These are phyloP conservation scores for Eudemis profundana DNA, from an alignment of 2,888 invertebrate species.

Conservation along the genomic window DNA sequence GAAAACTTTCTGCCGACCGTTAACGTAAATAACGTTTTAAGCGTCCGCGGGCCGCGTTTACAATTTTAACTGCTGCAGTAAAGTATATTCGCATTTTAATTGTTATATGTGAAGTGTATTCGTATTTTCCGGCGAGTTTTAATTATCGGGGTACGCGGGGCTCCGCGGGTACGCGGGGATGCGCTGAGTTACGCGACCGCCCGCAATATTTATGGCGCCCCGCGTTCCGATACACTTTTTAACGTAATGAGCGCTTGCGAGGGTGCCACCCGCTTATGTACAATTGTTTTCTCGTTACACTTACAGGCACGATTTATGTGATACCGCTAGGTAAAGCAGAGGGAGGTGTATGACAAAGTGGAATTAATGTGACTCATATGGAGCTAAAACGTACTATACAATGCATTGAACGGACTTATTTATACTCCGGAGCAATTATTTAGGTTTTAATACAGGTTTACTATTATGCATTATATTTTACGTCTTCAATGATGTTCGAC, in stretches of 20 bases:
- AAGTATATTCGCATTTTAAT: conserved; percentile 73
- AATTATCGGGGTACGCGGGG: conserved; percentile 84
- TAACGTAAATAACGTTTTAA: conserved; percentile 58
- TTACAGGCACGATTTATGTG: conserved; percentile 34
- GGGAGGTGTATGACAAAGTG: conserved; percentile 13
- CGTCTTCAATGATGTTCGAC: too few relatives aligned
- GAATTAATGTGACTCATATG: conserved; percentile 4
- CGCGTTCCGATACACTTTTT: conserved; percentile 84
- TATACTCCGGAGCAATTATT: too few relatives aligned
- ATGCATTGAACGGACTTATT: conserved; percentile 1
- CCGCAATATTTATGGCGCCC: conserved; percentile 82
- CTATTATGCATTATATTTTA: too few relatives aligned
- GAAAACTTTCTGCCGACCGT: conserved; percentile 40
- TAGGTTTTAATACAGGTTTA: too few relatives aligned
- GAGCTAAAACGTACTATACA: not conserved
- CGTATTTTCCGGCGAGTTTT: conserved; percentile 83
- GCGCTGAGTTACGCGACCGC: conserved; percentile 84
- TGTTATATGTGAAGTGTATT: conserved; percentile 81
- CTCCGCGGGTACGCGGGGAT: conserved; percentile 71
- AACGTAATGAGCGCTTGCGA: conserved; percentile 80
- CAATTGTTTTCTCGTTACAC: conserved; percentile 54
- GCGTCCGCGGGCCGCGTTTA: conserved; percentile 72
- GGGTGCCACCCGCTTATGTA: conserved; percentile 61
- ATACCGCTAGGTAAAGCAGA: not conserved
- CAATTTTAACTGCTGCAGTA: conserved; percentile 84